Evolutionary conservation across 2,113 vertebrate genomes (phyloP).

Genomic region (Piprites chloris): DNA sequence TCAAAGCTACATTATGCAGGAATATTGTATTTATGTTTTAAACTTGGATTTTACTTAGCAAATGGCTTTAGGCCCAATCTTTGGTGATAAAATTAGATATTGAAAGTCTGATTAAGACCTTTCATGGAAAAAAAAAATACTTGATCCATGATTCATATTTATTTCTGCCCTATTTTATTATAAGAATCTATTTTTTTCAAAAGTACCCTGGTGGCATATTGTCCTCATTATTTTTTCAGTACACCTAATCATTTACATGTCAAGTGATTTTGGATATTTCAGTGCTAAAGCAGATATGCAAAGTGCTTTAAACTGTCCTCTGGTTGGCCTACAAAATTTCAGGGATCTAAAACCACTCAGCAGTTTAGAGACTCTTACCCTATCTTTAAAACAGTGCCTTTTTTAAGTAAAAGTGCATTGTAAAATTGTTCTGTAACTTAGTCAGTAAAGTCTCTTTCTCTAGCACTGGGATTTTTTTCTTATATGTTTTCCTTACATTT

Average conservation of each 20-base stretch:
- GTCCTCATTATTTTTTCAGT: not conserved
- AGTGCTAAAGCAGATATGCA: not conserved
- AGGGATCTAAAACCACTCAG: not conserved
- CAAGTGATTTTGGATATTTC: not conserved
- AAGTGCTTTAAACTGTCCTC: not conserved
- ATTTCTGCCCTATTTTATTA: not conserved
- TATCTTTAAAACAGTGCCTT: not conserved
- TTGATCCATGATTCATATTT: not conserved
- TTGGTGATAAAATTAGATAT: conserved; percentile 11
- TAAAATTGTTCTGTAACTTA: not conserved
- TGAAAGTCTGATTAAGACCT: not conserved
- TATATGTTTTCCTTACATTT: not conserved
- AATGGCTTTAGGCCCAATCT: not conserved
- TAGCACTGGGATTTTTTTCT: not conserved
- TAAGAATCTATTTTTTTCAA: not conserved
- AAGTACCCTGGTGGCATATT: not conserved
- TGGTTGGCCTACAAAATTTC: not conserved
- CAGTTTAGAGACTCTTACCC: not conserved
- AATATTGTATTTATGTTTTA: conserved; percentile 9
- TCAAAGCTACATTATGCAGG: conserved; percentile 17
- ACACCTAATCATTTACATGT: not conserved
- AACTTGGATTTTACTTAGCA: conserved; percentile 21
- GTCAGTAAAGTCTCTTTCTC: not conserved
- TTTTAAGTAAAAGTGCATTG: not conserved
- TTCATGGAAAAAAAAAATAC: not conserved